phyloP scores from a whole-genome alignment of 2,888 invertebrate species.

The Drosophila neutralis region DNA sequence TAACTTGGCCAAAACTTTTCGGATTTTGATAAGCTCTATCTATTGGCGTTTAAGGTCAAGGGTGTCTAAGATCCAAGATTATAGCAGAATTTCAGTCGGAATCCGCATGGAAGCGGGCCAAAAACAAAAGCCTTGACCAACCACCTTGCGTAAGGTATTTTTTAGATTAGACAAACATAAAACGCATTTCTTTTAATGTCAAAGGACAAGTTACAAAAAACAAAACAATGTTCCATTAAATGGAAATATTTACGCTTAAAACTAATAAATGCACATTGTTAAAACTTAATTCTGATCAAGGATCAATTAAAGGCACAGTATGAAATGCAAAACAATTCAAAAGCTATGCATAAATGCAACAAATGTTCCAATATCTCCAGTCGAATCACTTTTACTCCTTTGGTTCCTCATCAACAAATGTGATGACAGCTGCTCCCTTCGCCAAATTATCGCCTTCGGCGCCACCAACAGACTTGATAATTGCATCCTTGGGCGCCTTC shows the following conservation, averaged over 20 bases:
- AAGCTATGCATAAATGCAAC: constrained; percentile 76
- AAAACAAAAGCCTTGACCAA: background rate
- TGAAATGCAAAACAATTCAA: constrained; percentile 29
- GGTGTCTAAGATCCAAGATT: background rate
- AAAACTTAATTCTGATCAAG: constrained; percentile 34
- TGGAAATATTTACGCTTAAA: constrained; percentile 62
- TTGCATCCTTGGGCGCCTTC: constrained; percentile 92
- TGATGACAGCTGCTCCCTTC: constrained; percentile 89
- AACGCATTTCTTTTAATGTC: constrained; percentile 49
- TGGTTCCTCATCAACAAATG: constrained; percentile 84
- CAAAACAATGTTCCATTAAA: constrained; percentile 60
- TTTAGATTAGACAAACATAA: constrained; percentile 3
- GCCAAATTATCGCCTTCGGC: constrained; percentile 92
- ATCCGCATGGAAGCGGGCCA: background rate
- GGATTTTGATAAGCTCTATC: background rate
- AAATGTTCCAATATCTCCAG: constrained; percentile 52
- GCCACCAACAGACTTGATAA: constrained; percentile 89
- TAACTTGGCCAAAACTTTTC: background rate
- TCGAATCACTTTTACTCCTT: constrained; percentile 7
- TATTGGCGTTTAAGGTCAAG: background rate
- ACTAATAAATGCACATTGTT: constrained; percentile 74
- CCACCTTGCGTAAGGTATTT: background rate
- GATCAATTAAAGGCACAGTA: constrained; percentile 19
- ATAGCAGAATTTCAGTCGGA: background rate
- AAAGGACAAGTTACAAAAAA: constrained; percentile 22